Evolutionary conservation across 2,888 invertebrate species (phyloP).

Genomic region (Melanostoma scalare): DNA sequence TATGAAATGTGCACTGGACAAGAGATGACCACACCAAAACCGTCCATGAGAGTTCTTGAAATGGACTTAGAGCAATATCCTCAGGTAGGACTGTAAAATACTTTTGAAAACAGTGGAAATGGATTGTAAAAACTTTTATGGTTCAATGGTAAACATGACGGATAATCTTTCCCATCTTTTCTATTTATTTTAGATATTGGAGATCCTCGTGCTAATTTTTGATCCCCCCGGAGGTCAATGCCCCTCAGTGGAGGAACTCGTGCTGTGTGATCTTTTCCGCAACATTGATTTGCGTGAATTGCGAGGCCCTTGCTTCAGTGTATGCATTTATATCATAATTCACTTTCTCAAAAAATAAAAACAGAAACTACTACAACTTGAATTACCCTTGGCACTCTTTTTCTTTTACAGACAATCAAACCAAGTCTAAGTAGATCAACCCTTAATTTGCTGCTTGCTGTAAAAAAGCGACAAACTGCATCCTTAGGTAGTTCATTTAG

Average conservation of each 20-base stretch:
- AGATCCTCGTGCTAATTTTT: constrained; percentile 90
- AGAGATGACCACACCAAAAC: constrained; percentile 89
- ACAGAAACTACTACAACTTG: neutral
- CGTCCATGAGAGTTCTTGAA: constrained; percentile 88
- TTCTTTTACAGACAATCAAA: constrained; percentile 80
- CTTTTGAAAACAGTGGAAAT: neutral
- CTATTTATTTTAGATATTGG: constrained; percentile 85
- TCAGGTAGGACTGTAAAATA: constrained; percentile 83
- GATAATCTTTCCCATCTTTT: neutral
- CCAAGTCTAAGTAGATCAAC: constrained; percentile 82
- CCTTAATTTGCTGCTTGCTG: constrained; percentile 81
- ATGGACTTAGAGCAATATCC: constrained; percentile 88
- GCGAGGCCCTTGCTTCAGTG: constrained; percentile 90
- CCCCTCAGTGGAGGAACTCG: constrained; percentile 90
- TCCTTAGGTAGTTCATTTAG: constrained; percentile 81
- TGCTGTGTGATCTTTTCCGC: constrained; percentile 92
- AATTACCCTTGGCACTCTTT: constrained; percentile 7
- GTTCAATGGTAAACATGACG: no score
- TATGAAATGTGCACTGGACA: constrained; percentile 96
- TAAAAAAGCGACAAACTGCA: constrained; percentile 81
- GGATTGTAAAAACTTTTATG: no score
- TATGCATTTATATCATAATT: no score
- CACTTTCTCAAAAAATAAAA: neutral
- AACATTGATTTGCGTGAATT: constrained; percentile 94
- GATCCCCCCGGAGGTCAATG: constrained; percentile 86